Conservation (phyloP, 2,888 invertebrate species). For the Rhopalosiphum nymphaeae region DNA sequence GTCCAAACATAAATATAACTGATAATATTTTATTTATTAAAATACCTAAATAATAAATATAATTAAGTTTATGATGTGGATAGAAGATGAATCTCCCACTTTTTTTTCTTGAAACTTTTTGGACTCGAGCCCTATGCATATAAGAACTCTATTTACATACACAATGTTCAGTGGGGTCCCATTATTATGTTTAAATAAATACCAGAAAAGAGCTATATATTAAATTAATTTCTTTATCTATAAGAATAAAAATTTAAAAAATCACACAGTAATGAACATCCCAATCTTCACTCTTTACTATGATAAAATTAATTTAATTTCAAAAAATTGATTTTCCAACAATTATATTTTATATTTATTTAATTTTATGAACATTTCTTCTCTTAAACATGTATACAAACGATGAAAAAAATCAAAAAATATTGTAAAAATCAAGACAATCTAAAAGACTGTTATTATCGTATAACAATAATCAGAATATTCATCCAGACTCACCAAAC, state of each 20-base stretch:
- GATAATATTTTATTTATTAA: too few species aligned
- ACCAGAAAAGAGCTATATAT: neutral
- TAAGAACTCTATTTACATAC: too few species aligned
- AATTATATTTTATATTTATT: neutral
- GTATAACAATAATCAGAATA: neutral
- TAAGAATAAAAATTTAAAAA: neutral
- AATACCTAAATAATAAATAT: too few species aligned
- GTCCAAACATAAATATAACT: too few species aligned
- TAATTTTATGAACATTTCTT: neutral
- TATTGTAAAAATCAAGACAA: neutral
- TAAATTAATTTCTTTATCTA: neutral
- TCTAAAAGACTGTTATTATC: neutral
- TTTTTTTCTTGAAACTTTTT: too few species aligned
- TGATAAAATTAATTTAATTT: neutral
- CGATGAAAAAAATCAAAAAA: neutral
- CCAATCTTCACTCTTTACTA: neutral
- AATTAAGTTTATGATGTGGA: too few species aligned
- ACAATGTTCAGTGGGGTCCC: too few species aligned
- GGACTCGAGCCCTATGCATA: too few species aligned
- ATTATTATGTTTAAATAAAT: too few species aligned
- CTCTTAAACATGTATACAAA: neutral
- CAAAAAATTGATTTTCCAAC: neutral
- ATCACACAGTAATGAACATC: neutral
- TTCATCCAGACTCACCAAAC: neutral
- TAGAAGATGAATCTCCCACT: too few species aligned